These are phyloP conservation scores for Columbina picui DNA, from an alignment of 2,113 vertebrate species.

Conservation along the genomic window DNA sequence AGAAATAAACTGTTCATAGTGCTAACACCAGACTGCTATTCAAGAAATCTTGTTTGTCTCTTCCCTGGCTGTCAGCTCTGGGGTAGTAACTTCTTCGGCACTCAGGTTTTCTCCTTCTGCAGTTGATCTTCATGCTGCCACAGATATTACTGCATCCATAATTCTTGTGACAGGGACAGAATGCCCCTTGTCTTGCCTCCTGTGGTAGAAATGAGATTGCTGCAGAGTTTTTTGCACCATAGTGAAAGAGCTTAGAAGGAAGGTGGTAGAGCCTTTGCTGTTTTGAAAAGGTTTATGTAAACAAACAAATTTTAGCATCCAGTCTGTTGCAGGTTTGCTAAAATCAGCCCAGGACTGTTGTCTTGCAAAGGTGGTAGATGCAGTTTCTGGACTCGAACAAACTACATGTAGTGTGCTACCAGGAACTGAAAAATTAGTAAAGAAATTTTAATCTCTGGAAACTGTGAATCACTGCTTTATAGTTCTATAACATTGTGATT, in stretches of 20 bases:
- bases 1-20: not conserved
- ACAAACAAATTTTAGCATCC: not conserved
- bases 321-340: not conserved
- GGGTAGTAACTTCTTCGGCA: not conserved
- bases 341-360: not conserved
- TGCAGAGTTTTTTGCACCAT: not conserved
- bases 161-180: not conserved
- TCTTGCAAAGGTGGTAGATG: not conserved
- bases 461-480: not conserved
- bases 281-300: not conserved
- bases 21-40: not conserved
- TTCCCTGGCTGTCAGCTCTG: not conserved
- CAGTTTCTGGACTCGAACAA: not conserved
- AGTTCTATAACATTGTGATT: not conserved
- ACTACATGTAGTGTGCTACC: not conserved
- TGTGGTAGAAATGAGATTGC: not conserved
- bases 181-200: not conserved
- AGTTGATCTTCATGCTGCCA: not conserved
- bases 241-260: not conserved
- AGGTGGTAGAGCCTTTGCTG: not conserved
- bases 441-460: not conserved
- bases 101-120: not conserved
- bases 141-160: not conserved
- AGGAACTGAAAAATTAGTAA: not conserved
- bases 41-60: not conserved